A percentile compares a stretch with the other conserved stretches of the same genome.
These are phyloP conservation scores for Hyperoplus immaculatus DNA, from an alignment of 2,797 vertebrate genomes.

Conservation along the genomic window DNA sequence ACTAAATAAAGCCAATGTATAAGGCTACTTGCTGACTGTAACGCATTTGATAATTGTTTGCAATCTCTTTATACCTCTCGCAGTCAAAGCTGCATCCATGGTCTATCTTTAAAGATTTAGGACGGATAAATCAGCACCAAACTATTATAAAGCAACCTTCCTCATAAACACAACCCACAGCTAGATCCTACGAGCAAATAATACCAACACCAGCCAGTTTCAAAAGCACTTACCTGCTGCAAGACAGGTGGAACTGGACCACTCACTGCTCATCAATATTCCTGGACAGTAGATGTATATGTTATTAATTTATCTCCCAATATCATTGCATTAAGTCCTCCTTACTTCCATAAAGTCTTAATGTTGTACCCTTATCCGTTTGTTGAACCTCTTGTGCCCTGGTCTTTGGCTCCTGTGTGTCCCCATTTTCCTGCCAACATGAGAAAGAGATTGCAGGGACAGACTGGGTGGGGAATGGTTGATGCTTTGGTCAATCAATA, in stretches of 20 bases:
- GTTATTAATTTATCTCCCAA: constrained; percentile 14
- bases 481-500: constrained; percentile 49
- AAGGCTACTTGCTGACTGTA: background rate
- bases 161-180: background rate
- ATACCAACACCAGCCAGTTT: background rate
- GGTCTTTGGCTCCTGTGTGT: constrained; percentile 19
- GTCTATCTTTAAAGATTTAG: background rate
- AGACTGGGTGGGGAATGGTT: background rate
- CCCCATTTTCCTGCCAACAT: constrained; percentile 26
- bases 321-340: constrained; percentile 18
- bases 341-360: constrained; percentile 6
- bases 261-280: background rate
- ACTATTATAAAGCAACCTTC: background rate
- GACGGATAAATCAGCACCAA: background rate
- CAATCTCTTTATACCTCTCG: background rate
- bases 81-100: background rate
- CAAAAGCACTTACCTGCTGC: constrained; percentile 50
- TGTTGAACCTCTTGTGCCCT: constrained; percentile 16
- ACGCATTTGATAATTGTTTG: constrained; percentile 1
- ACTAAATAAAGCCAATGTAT: background rate
- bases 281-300: constrained; percentile 10
- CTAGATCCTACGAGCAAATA: background rate
- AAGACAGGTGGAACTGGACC: constrained; percentile 20
- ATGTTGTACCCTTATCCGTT: background rate
- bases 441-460: constrained; percentile 15